These are phyloP conservation scores for Papilio demoleus DNA, from an alignment of 2,888 invertebrate species.

Conservation along the genomic window DNA sequence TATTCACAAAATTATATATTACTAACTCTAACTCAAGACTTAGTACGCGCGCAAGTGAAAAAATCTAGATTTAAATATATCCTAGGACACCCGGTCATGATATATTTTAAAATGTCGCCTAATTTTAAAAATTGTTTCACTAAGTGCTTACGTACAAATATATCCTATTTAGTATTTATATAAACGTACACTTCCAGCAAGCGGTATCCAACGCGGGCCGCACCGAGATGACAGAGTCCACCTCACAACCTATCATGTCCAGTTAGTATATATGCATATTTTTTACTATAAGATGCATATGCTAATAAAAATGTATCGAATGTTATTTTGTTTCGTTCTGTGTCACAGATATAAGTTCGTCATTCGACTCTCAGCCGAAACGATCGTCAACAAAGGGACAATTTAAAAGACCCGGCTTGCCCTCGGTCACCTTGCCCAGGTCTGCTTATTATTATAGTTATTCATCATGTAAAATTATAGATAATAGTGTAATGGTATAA, in stretches of 20 bases:
- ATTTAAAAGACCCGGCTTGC: slow-evolving; percentile 72
- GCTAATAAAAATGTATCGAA: no score
- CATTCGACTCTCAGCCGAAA: slow-evolving; percentile 72
- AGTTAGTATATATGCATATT: slow-evolving; percentile 56
- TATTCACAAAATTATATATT: neutral
- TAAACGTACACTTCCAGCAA: slow-evolving; percentile 53
- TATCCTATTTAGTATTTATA: neutral
- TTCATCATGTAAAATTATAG: neutral
- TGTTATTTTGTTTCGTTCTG: neutral
- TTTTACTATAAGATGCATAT: neutral
- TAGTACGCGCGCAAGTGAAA: no score
- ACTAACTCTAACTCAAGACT: no score
- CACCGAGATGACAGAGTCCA: slow-evolving; percentile 75
- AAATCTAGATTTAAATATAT: no score
- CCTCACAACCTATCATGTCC: slow-evolving; percentile 76
- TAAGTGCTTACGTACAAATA: no score
- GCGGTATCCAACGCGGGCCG: slow-evolving; percentile 63
- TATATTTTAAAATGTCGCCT: no score
- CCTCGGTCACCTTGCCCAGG: slow-evolving; percentile 72
- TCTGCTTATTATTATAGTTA: slow-evolving; percentile 43
- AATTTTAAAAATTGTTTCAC: no score
- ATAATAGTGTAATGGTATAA: neutral
- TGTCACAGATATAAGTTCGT: slow-evolving; percentile 66
- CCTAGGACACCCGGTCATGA: no score
- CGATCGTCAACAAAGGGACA: slow-evolving; percentile 71